Conservation (phyloP, 2,113 vertebrate genomes). For the Amazona vittata region DNA sequence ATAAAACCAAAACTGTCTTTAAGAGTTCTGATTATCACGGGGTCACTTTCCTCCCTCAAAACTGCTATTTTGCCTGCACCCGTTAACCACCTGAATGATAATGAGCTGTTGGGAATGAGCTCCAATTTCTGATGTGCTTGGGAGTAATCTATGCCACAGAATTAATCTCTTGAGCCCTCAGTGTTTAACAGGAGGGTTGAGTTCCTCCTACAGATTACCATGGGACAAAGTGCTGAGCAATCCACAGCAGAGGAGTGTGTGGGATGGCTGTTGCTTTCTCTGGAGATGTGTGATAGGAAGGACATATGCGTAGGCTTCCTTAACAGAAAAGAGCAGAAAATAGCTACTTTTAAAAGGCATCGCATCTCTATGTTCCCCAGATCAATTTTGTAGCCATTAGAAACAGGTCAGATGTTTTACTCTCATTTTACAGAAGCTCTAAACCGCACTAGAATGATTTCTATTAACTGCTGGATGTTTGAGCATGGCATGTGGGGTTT, state of each 20-base stretch:
- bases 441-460: background rate
- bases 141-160: background rate
- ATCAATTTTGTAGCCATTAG: background rate
- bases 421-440: background rate
- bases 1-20: background rate
- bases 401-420: background rate
- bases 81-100: background rate
- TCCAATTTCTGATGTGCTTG: background rate
- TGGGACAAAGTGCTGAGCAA: constrained; percentile 43
- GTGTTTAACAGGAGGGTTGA: background rate
- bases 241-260: background rate
- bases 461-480: background rate
- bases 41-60: background rate
- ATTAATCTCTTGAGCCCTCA: background rate
- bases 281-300: background rate
- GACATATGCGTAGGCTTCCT: background rate
- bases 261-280: constrained; percentile 33
- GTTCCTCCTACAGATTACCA: background rate
- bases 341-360: background rate
- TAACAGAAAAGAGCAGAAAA: constrained; percentile 48
- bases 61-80: background rate
- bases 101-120: background rate
- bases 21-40: background rate
- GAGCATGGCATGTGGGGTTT: background rate
- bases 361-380: background rate